A percentile compares a stretch with the other conserved stretches of the same genome.
phyloP scores from a whole-genome alignment of 2,797 vertebrate genomes.

The Ptychobarbus kaznakovi region DNA sequence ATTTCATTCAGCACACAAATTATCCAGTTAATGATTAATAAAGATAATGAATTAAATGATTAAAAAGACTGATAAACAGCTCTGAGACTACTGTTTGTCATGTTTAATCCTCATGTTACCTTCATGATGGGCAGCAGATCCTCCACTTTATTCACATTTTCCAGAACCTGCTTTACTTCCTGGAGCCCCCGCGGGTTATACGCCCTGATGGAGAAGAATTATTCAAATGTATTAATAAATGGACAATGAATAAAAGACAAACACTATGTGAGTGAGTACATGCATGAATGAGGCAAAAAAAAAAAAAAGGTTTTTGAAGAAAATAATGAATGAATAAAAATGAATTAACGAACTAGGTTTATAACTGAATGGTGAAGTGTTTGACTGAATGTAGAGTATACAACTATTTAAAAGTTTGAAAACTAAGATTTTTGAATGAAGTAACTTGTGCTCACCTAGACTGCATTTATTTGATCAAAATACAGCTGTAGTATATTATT shows the following conservation, averaged over 20 bases:
- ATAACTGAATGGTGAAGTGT: not conserved
- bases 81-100: not conserved
- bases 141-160: constrained; percentile 94
- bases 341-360: not conserved
- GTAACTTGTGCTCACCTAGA: no score
- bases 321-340: not conserved
- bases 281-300: not conserved
- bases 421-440: not conserved
- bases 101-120: constrained; percentile 74
- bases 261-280: not conserved
- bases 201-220: constrained; percentile 75
- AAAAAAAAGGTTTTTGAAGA: not conserved
- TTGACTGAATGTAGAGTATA: not conserved
- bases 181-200: constrained; percentile 92
- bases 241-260: not conserved
- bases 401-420: not conserved
- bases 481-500: no score
- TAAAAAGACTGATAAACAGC: not conserved
- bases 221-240: not conserved
- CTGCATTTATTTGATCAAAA: not conserved
- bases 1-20: not conserved
- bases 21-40: not conserved
- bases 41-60: not conserved
- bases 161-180: constrained; percentile 93
- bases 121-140: constrained; percentile 99